A percentile compares a stretch with the other conserved stretches of the same genome.
Conservation (phyloP, 1,140 invertebrate genomes). For the Formica exsecta region DNA sequence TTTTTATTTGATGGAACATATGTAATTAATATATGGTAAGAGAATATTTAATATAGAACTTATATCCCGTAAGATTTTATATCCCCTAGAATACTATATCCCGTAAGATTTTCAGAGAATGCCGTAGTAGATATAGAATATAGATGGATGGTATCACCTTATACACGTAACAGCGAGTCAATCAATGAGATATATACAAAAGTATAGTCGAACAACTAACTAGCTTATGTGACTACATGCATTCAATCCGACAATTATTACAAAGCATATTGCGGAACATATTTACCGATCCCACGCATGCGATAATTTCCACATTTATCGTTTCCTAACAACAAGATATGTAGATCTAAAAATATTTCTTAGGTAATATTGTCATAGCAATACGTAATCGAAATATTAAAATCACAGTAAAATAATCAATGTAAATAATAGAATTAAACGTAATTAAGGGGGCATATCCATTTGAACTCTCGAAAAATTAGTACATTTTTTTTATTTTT, state of each 20-base stretch:
- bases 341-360: background rate
- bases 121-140: background rate
- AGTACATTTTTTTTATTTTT: too few relatives aligned
- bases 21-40: background rate
- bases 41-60: too few relatives aligned
- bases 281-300: background rate
- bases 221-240: background rate
- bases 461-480: too few relatives aligned
- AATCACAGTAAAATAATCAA: background rate
- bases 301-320: background rate
- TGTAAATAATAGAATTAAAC: background rate
- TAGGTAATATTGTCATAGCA: background rate
- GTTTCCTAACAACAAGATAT: background rate
- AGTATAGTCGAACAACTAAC: constrained; percentile 19
- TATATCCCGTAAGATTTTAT: background rate
- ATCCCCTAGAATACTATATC: background rate
- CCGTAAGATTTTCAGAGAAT: constrained; percentile 26
- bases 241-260: background rate
- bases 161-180: constrained; percentile 5
- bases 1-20: background rate
- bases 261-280: background rate
- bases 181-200: constrained; percentile 26
- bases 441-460: too few relatives aligned
- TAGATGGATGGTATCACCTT: background rate
- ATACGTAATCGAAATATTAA: too few relatives aligned